phyloP scores from a whole-genome alignment of 2,888 invertebrate genomes.

The Dryobota labecula region DNA sequence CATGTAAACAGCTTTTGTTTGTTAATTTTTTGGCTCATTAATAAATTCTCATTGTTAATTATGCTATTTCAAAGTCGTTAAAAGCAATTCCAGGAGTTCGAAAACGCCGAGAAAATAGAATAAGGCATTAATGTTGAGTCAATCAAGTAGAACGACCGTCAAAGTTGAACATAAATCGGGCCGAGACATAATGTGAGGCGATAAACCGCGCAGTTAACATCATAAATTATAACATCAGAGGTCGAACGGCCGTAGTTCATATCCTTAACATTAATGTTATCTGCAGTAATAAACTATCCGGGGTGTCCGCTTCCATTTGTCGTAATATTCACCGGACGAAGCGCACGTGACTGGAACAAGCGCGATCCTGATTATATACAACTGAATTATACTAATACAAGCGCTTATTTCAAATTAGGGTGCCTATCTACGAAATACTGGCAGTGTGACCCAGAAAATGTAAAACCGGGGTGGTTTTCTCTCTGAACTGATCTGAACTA shows the following conservation, averaged over 20 bases:
- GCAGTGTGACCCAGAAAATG: slow-evolving; percentile 9
- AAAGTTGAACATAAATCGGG: slow-evolving; percentile 69
- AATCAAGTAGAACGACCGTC: slow-evolving; percentile 56
- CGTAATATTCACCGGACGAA: slow-evolving; percentile 69
- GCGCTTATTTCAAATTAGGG: slow-evolving; percentile 37
- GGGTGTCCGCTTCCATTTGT: slow-evolving; percentile 72
- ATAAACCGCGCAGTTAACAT: slow-evolving; percentile 73
- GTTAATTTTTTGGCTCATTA: slow-evolving; percentile 10
- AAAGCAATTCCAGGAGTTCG: slow-evolving; percentile 22
- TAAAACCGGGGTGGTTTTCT: not conserved
- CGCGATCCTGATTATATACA: slow-evolving; percentile 44
- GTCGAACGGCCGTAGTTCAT: slow-evolving; percentile 74
- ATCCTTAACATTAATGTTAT: slow-evolving; percentile 80
- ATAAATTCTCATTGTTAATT: slow-evolving; percentile 12
- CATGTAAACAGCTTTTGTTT: slow-evolving; percentile 11
- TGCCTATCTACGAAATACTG: slow-evolving; percentile 36
- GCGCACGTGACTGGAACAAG: slow-evolving; percentile 56
- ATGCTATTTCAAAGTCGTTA: slow-evolving; percentile 8
- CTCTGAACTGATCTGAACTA: not conserved
- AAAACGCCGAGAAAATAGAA: slow-evolving; percentile 15
- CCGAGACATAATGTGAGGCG: slow-evolving; percentile 71
- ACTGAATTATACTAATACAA: slow-evolving; percentile 48
- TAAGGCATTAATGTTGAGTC: slow-evolving; percentile 38
- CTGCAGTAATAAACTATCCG: slow-evolving; percentile 76
- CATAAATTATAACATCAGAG: slow-evolving; percentile 74